Conservation (phyloP, 2,888 invertebrate genomes). For the Drosophila atripex region DNA sequence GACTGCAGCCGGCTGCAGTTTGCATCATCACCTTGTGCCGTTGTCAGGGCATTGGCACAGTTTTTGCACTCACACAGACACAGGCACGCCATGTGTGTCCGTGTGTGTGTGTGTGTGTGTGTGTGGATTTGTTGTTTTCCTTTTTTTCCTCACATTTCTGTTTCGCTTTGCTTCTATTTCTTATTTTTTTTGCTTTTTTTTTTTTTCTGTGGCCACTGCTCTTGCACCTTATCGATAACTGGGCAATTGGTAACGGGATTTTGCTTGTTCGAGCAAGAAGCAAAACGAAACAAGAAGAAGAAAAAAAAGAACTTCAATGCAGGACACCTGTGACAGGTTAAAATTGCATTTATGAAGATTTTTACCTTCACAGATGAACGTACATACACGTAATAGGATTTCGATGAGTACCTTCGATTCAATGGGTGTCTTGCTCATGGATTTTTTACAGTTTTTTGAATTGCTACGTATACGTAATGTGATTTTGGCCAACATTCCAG, state of each 20-base stretch:
- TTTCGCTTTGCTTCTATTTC: conserved; percentile 35
- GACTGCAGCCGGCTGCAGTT: conserved; percentile 67
- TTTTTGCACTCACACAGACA: conserved; percentile 59
- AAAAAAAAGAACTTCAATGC: background rate
- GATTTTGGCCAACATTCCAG: background rate
- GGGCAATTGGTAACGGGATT: conserved; percentile 31
- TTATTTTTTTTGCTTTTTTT: background rate
- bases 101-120: conserved; percentile 28
- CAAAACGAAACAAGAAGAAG: too few species aligned
- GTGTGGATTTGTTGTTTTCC: conserved; percentile 45
- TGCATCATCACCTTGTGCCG: conserved; percentile 82
- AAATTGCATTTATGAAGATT: conserved; percentile 2
- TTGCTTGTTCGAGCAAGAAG: background rate
- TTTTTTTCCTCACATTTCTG: conserved; percentile 44
- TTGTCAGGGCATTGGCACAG: conserved; percentile 83
- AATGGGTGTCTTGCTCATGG: background rate
- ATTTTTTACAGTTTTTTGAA: background rate
- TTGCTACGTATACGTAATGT: conserved; percentile 8
- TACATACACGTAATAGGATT: background rate
- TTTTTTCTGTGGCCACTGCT: conserved; percentile 13
- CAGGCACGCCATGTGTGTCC: conserved; percentile 1
- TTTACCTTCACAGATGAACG: background rate
- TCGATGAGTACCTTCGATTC: background rate
- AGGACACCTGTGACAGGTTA: conserved; percentile 2
- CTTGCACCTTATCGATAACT: conserved; percentile 39